phyloP scores from a whole-genome alignment of 2,797 vertebrate species.

The Myoxocephalus aenaeus region DNA sequence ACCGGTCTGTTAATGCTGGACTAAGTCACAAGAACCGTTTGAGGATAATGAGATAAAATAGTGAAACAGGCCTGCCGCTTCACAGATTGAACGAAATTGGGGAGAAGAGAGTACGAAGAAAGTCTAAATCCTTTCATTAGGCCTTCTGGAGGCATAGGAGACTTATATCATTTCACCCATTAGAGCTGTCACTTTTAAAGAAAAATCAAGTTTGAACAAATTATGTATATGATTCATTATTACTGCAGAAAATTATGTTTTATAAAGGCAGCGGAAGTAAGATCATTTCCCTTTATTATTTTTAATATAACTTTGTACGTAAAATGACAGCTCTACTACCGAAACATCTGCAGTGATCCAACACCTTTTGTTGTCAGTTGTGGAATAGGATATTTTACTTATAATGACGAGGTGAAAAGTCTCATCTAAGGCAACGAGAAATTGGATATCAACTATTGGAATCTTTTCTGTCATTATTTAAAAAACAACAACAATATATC shows the following conservation, averaged over 20 bases:
- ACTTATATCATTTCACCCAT: slow-evolving; percentile 7
- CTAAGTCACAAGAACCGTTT: neutral
- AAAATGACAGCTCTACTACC: slow-evolving; percentile 1
- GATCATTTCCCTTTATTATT: neutral
- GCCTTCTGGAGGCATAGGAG: slow-evolving; percentile 3
- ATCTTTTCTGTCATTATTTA: slow-evolving; percentile 1
- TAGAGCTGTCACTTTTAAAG: slow-evolving; percentile 1
- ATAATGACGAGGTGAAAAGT: neutral
- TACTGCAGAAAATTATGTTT: neutral
- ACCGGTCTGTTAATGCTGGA: neutral
- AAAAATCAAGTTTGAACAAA: neutral
- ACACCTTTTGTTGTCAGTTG: slow-evolving; percentile 30
- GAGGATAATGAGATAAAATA: slow-evolving; percentile 3
- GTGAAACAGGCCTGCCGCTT: slow-evolving; percentile 35
- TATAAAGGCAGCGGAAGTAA: neutral
- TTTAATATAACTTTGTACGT: neutral
- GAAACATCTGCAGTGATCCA: slow-evolving; percentile 4
- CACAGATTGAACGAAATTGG: slow-evolving; percentile 14
- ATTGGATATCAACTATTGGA: slow-evolving; percentile 5
- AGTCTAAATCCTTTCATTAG: slow-evolving; percentile 52
- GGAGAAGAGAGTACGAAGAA: slow-evolving; percentile 15
- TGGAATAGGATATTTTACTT: slow-evolving; percentile 23
- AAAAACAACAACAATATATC: neutral
- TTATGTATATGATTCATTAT: neutral
- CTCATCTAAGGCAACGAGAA: slow-evolving; percentile 28